A percentile compares a stretch with the other conserved stretches of the same genome.
phyloP scores from a whole-genome alignment of 2,797 vertebrate species.

The Esox lucius region DNA sequence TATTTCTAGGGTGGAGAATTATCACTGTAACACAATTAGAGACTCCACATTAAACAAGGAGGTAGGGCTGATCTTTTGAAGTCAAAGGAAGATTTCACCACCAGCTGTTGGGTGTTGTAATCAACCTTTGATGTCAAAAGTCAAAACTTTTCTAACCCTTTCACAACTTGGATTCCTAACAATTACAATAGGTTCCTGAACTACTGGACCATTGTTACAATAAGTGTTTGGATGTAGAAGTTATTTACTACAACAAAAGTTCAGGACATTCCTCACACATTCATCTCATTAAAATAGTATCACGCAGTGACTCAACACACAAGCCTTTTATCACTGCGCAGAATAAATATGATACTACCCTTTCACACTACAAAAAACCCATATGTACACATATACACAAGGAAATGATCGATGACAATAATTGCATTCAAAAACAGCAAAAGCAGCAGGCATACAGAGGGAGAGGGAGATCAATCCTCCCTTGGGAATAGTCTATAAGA shows the following conservation, averaged over 20 bases:
- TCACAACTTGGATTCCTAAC: too few relatives aligned
- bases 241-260: background rate
- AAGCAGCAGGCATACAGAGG: conserved; percentile 34
- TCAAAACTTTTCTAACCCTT: too few relatives aligned
- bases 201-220: background rate
- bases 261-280: background rate
- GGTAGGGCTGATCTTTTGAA: too few relatives aligned
- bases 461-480: conserved; percentile 62
- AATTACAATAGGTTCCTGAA: too few relatives aligned
- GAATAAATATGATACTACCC: conserved; percentile 2
- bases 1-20: too few relatives aligned
- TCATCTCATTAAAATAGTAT: background rate
- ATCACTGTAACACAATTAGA: too few relatives aligned
- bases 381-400: conserved; percentile 25
- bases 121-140: too few relatives aligned
- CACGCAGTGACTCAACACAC: conserved; percentile 6
- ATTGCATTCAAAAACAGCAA: conserved; percentile 46
- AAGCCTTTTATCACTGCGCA: conserved; percentile 7
- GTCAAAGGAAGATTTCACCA: too few relatives aligned
- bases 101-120: too few relatives aligned
- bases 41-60: too few relatives aligned
- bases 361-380: conserved; percentile 10
- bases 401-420: conserved; percentile 53
- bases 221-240: background rate
- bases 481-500: conserved; percentile 54